phyloP scores from a whole-genome alignment of 2,888 invertebrate genomes.

The Serripes groenlandicus region DNA sequence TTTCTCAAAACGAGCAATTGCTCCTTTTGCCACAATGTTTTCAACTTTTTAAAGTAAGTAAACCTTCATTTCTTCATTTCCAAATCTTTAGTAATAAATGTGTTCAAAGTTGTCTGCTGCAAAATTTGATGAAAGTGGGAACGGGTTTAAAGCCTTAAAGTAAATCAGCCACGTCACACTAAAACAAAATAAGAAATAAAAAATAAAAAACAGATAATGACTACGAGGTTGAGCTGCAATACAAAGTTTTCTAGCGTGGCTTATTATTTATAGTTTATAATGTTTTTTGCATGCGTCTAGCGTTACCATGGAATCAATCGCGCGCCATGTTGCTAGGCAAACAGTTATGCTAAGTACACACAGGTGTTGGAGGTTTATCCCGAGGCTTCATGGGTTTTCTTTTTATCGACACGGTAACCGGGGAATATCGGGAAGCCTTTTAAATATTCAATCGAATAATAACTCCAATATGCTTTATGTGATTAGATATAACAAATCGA shows the following conservation, averaged over 20 bases:
- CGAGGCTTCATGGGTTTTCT: not conserved
- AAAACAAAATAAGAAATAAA: no score
- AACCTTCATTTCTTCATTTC: no score
- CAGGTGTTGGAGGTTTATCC: not conserved
- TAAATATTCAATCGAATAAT: not conserved
- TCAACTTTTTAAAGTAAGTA: no score
- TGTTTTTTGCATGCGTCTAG: constrained; percentile 1
- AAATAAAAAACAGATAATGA: not conserved
- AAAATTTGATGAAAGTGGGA: not conserved
- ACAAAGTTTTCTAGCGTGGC: not conserved
- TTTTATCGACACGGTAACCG: not conserved
- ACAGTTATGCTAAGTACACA: not conserved
- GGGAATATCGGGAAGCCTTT: not conserved
- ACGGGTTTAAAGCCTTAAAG: not conserved
- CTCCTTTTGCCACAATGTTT: not conserved
- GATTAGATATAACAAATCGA: not conserved
- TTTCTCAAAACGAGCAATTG: not conserved
- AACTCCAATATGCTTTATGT: not conserved
- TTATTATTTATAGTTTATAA: constrained; percentile 7
- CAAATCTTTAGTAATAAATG: not conserved
- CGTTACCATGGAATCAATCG: constrained; percentile 9
- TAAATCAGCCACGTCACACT: no score
- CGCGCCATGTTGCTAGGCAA: constrained; percentile 10
- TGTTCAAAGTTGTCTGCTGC: no score
- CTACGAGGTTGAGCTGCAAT: not conserved